These are phyloP conservation scores for Drosophila monieri DNA, from an alignment of 2,888 invertebrate species.

Conservation along the genomic window DNA sequence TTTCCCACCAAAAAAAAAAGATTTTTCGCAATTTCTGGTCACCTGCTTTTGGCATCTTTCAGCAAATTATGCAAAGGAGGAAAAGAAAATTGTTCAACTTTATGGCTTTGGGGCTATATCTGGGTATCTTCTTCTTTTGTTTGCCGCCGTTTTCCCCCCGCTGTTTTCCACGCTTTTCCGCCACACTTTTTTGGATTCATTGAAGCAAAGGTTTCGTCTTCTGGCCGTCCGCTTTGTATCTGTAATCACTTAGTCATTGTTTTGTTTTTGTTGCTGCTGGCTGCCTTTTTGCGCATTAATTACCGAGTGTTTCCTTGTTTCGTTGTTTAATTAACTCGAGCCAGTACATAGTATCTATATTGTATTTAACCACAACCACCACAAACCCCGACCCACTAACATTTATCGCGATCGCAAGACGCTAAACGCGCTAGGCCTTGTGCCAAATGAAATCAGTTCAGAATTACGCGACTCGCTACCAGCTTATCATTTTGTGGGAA, in stretches of 20 bases:
- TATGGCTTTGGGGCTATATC: slow-evolving; percentile 22
- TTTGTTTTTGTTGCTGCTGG: slow-evolving; percentile 44
- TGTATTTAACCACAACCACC: slow-evolving; percentile 33
- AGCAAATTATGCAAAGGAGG: slow-evolving; percentile 43
- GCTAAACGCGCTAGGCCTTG: slow-evolving; percentile 46
- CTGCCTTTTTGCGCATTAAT: slow-evolving; percentile 65
- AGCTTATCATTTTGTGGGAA: slow-evolving; percentile 25
- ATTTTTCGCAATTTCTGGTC: slow-evolving; percentile 42
- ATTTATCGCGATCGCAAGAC: slow-evolving; percentile 35
- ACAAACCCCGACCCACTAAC: slow-evolving; percentile 45
- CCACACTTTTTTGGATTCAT: slow-evolving; percentile 61
- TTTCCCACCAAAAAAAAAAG: slow-evolving; percentile 5
- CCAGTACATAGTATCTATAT: slow-evolving; percentile 9
- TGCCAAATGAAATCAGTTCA: slow-evolving; percentile 41
- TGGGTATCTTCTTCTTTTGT: slow-evolving; percentile 33
- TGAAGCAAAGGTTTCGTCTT: slow-evolving; percentile 42
- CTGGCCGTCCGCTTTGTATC: slow-evolving; percentile 47
- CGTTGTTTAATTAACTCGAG: slow-evolving; percentile 43
- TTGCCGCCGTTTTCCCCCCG: slow-evolving; percentile 26
- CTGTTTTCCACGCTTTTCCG: slow-evolving; percentile 53
- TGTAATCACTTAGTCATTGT: slow-evolving; percentile 70
- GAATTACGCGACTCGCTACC: slow-evolving; percentile 2
- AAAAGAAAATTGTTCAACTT: slow-evolving; percentile 29
- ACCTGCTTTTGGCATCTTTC: slow-evolving; percentile 23
- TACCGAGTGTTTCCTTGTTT: slow-evolving; percentile 61